These are phyloP conservation scores for Phoenicopterus ruber DNA, from an alignment of 2,113 vertebrate genomes.

Conservation along the genomic window DNA sequence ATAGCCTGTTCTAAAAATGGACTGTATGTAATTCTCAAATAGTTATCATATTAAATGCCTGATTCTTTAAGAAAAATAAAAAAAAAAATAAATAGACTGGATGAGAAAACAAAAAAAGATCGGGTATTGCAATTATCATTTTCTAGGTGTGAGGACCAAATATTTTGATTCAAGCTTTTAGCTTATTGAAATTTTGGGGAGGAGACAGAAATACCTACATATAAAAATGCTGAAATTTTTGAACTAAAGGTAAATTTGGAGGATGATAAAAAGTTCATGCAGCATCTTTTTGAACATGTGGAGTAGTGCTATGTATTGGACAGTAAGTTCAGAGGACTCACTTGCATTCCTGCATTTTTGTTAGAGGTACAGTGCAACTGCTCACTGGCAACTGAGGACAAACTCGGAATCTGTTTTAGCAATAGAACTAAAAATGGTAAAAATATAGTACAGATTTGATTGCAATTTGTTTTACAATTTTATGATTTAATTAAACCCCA, in stretches of 20 bases:
- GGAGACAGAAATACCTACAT: not conserved
- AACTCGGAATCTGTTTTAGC: not conserved
- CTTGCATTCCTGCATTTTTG: not conserved
- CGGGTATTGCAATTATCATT: not conserved
- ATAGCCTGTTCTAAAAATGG: conserved; percentile 6
- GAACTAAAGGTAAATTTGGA: not conserved
- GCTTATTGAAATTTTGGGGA: not conserved
- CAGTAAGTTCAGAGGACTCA: not conserved
- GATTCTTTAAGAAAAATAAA: not conserved
- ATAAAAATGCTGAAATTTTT: not conserved
- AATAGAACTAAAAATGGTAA: not conserved
- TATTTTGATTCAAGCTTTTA: not conserved
- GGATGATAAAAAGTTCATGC: not conserved
- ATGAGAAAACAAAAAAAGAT: not conserved
- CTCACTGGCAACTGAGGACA: not conserved
- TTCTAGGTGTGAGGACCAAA: not conserved
- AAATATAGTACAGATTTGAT: not conserved
- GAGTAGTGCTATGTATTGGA: not conserved
- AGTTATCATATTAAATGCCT: not conserved
- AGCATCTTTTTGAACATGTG: not conserved
- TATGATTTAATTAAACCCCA: not conserved
- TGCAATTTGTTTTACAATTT: not conserved
- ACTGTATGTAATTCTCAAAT: not conserved
- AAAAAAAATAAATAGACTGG: not conserved
- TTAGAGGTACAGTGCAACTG: not conserved